phyloP scores from a whole-genome alignment of 2,113 vertebrate species.

The Bambusicola thoracicus region DNA sequence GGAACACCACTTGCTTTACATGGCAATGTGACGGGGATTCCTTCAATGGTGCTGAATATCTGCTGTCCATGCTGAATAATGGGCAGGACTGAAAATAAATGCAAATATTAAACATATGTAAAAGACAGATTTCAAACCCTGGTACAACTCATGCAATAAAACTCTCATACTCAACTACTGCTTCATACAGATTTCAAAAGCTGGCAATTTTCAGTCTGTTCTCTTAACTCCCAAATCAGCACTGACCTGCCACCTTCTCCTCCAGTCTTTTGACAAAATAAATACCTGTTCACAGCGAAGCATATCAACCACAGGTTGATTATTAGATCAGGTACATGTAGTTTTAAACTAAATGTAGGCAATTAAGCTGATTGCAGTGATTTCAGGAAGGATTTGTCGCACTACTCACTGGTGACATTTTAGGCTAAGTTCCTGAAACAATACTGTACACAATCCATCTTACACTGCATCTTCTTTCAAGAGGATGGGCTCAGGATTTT shows the following conservation, averaged over 20 bases:
- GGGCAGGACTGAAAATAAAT: constrained; percentile 84
- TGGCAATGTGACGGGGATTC: constrained; percentile 85
- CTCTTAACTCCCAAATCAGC: not conserved
- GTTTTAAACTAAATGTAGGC: not conserved
- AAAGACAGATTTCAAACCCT: not conserved
- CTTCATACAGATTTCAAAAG: not conserved
- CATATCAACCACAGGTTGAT: not conserved
- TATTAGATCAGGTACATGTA: rapidly evolving
- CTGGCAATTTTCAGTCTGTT: not conserved
- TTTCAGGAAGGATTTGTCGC: not conserved
- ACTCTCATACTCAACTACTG: not conserved
- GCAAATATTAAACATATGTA: not conserved
- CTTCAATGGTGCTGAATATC: constrained; percentile 94
- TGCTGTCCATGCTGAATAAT: constrained; percentile 94
- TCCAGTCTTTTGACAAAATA: not conserved
- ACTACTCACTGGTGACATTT: not conserved
- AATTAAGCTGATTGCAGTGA: not conserved
- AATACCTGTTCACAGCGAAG: not conserved
- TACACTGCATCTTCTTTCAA: not conserved
- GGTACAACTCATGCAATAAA: not conserved
- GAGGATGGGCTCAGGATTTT: not conserved
- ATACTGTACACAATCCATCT: not conserved
- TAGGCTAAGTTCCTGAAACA: not conserved
- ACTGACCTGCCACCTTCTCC: not conserved
- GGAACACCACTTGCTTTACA: constrained; percentile 91